These are phyloP conservation scores for Pachyseris speciosa DNA, from an alignment of 64 coral and sea anemone species.

Conservation along the genomic window DNA sequence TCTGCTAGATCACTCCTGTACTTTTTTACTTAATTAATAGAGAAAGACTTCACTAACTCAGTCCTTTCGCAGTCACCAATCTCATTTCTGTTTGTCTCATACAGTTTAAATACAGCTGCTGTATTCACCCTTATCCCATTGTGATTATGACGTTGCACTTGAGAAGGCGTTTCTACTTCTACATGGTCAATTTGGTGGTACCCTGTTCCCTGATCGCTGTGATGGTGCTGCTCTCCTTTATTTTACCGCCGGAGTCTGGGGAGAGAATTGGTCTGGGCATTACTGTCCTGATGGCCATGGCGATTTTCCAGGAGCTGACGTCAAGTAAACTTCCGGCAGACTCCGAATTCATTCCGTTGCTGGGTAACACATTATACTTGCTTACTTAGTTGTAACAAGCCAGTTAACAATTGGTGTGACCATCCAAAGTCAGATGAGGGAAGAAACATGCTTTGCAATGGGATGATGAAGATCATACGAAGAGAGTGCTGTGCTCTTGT, in stretches of 20 bases:
- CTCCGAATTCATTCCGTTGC: constrained; percentile 66
- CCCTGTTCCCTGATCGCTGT: constrained; percentile 91
- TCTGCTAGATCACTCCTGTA: no score
- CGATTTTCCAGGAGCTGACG: constrained; percentile 93
- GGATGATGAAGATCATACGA: no score
- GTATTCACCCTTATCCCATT: constrained; percentile 64
- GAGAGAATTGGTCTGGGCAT: constrained; percentile 91
- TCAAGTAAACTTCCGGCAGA: constrained; percentile 87
- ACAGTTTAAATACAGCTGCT: constrained; percentile 74
- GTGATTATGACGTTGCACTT: constrained; percentile 65
- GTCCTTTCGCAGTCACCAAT: neutral
- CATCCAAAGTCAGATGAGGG: no score
- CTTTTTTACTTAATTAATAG: no score
- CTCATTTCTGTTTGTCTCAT: neutral
- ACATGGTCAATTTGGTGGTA: constrained; percentile 83
- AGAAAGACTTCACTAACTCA: no score
- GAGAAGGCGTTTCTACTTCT: constrained; percentile 83
- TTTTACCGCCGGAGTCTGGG: constrained; percentile 85
- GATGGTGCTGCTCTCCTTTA: constrained; percentile 86
- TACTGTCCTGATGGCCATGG: constrained; percentile 94
- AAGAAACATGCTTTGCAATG: no score
- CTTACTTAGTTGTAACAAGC: neutral
- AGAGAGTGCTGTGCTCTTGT: no score
- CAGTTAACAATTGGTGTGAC: no score
- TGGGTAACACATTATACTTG: constrained; percentile 38